A percentile compares a stretch with the other conserved stretches of the same genome.
phyloP scores from a whole-genome alignment of 2,113 vertebrate species.

The Centropristis striata region DNA sequence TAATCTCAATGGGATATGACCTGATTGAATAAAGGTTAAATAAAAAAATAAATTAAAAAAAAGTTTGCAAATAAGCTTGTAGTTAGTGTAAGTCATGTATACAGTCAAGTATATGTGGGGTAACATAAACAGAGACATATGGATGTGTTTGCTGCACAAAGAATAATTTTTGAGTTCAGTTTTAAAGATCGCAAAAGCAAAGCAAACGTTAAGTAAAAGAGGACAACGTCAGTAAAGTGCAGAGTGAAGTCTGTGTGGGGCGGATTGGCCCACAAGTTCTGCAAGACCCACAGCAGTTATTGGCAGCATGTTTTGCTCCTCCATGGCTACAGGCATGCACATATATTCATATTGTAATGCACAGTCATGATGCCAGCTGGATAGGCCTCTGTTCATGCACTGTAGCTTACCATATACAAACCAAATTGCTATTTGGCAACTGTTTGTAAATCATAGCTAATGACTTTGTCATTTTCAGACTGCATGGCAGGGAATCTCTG shows the following conservation, averaged over 20 bases:
- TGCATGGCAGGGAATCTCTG: background rate
- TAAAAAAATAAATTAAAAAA: too few relatives aligned
- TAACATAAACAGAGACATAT: background rate
- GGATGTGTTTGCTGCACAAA: too few relatives aligned
- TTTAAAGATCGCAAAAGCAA: background rate
- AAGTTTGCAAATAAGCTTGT: background rate
- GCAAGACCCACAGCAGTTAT: slow-evolving; percentile 16
- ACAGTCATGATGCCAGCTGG: slow-evolving; percentile 35
- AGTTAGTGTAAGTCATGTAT: too few relatives aligned
- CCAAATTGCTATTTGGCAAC: slow-evolving; percentile 52
- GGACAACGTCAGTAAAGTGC: slow-evolving; percentile 1
- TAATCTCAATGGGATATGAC: too few relatives aligned
- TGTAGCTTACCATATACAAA: slow-evolving; percentile 48
- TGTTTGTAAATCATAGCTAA: slow-evolving; percentile 44
- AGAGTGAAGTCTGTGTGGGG: slow-evolving; percentile 2
- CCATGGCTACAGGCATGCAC: slow-evolving; percentile 28
- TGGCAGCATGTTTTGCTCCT: slow-evolving; percentile 29
- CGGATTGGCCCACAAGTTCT: too few relatives aligned
- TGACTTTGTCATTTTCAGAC: slow-evolving; percentile 25
- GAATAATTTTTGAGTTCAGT: background rate
- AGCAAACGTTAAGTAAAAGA: background rate
- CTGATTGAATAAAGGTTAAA: too few relatives aligned
- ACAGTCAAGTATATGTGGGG: background rate
- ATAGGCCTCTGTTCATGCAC: slow-evolving; percentile 14
- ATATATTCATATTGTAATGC: slow-evolving; percentile 12